These are phyloP conservation scores for Spea hammondii DNA, from an alignment of 2,797 vertebrate genomes.

Conservation along the genomic window DNA sequence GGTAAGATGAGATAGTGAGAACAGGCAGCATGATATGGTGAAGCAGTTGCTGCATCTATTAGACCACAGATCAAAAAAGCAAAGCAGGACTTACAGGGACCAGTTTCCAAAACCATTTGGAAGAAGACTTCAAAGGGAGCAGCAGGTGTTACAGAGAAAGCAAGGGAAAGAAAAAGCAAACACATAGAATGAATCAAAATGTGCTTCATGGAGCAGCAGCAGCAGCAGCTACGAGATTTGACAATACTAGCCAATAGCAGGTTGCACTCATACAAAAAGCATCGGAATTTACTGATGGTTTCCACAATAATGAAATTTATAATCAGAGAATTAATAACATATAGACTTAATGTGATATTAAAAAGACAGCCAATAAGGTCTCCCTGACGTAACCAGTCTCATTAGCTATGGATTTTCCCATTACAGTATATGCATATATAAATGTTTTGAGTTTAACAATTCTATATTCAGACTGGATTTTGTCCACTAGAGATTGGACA, in stretches of 20 bases:
- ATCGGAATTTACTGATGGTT: no score
- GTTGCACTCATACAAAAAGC: not conserved
- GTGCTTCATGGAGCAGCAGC: constrained; percentile 53
- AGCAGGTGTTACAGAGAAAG: constrained; percentile 63
- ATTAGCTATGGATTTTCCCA: no score
- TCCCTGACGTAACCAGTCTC: no score
- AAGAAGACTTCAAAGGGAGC: constrained; percentile 91
- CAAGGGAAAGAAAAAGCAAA: constrained; percentile 64
- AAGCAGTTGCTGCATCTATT: not conserved
- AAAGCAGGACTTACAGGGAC: constrained; percentile 93
- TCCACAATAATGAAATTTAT: no score
- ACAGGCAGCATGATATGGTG: constrained; percentile 24
- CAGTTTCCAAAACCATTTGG: constrained; percentile 99
- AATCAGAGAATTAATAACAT: no score
- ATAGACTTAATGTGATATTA: no score
- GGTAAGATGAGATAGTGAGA: not conserved
- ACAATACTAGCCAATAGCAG: not conserved
- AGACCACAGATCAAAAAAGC: constrained; percentile 55
- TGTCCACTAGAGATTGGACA: no score
- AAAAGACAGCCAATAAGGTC: no score
- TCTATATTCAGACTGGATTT: no score
- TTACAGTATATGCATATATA: no score
- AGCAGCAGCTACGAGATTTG: not conserved
- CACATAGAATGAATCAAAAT: constrained; percentile 65
- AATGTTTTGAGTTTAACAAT: no score